Base-by-base conservation (phyloP, 2,113 vertebrate genomes). In the Grus americana region DNA sequence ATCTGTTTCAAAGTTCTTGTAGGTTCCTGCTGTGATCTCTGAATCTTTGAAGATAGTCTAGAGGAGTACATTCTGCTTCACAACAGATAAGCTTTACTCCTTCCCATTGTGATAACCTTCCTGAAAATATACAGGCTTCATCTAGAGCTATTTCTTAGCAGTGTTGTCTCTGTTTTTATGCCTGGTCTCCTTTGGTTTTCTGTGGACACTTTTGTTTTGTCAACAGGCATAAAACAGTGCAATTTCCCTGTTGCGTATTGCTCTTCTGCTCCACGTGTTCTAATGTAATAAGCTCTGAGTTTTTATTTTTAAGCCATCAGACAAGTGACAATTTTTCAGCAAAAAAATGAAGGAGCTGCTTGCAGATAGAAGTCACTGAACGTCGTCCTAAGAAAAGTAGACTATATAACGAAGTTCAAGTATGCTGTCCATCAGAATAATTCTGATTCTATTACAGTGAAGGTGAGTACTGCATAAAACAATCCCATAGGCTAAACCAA, bases 401-500 rank as follows among this genome's bases (percentile, higher is more conserved):
- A 90, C 50, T 34, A 63, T 32, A 83, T 46, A 92, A 88, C 49
- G 55, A 97, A 94, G 80, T 66, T 49, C n/a, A 94, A 58, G 78
- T 36, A 44, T 57, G 68, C n/a, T 95, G 76, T 62, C 61, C 65
- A 93, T 62, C 50, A 96, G 78, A 91, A 88, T 71, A 34, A 62
- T 54, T 74, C 92, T 86, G 86, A 68, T 94, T 80, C 42, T 72
- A 47, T 79, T 88, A 70, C 46, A 96, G 71, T 47, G 65, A 96
- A 97, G 40, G 76, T 81, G 71, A 88, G 73, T 67, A 59, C 80
- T 59, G 66, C 73, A 92, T 61, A 94, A 95, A 96, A 90, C 42
- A 95, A 44, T 75, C 23, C 71, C 46, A 96, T 34, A 95, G 84
- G 27, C 79, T 97, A 90, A 79, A 95, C 38, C 38, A 94, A 96